Conservation (phyloP, 2,797 vertebrate genomes). For the Takifugu ocellatus region DNA sequence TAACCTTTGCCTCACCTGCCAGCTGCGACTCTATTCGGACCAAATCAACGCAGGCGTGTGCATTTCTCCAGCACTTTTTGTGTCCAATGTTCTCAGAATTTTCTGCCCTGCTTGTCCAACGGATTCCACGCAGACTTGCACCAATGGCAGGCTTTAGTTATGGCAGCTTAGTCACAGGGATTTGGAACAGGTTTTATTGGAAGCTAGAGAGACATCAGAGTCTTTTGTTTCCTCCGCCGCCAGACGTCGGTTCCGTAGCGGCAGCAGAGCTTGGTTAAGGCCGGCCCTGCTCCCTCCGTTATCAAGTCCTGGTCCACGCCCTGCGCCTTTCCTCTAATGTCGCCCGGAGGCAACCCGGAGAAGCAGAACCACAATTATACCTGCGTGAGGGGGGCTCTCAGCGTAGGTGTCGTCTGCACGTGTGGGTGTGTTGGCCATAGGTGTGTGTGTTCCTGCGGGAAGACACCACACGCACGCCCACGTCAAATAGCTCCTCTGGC, state of each 20-base stretch:
- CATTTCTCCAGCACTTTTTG: constrained; percentile 19
- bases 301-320: constrained; percentile 32
- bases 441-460: constrained; percentile 12
- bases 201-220: constrained; percentile 54
- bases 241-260: constrained; percentile 49
- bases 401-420: constrained; percentile 31
- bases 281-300: constrained; percentile 53
- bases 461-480: constrained; percentile 9
- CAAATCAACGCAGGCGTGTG: constrained; percentile 31
- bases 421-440: constrained; percentile 13
- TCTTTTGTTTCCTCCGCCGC: constrained; percentile 57
- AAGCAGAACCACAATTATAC: constrained; percentile 63
- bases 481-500: constrained; percentile 50
- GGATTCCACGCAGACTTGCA: constrained; percentile 37
- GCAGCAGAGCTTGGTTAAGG: constrained; percentile 54
- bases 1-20: constrained; percentile 63
- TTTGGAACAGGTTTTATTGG: constrained; percentile 53
- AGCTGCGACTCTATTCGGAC: constrained; percentile 31
- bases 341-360: constrained; percentile 50
- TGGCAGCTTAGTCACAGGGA: constrained; percentile 60
- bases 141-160: constrained; percentile 57
- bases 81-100: constrained; percentile 36
- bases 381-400: constrained; percentile 40
- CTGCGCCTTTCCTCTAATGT: constrained; percentile 42
- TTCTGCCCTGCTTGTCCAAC: constrained; percentile 49